phyloP scores from a whole-genome alignment of 1,140 invertebrate genomes.

The Venustaconcha ellipsiformis region DNA sequence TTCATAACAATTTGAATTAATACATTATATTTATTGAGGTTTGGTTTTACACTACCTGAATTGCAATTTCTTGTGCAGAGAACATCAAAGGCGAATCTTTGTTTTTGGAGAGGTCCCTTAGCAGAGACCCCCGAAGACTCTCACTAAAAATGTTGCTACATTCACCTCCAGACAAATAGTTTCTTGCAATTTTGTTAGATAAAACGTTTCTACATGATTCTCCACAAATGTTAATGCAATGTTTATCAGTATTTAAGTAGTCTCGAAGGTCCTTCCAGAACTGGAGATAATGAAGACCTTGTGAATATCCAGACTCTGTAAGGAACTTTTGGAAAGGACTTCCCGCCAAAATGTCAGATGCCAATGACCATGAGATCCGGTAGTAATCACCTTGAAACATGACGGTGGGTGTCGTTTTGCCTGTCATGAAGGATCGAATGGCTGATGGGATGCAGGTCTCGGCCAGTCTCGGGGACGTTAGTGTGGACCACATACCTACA shows the following conservation, averaged over 20 bases:
- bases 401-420: too few species aligned
- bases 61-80: conserved; percentile 38
- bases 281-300: conserved; percentile 25
- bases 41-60: conserved; percentile 13
- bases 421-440: too few species aligned
- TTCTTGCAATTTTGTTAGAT: conserved; percentile 15
- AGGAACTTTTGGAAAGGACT: conserved; percentile 32
- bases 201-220: too few species aligned
- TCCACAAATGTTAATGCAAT: background rate
- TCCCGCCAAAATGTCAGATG: conserved; percentile 36
- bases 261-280: conserved; percentile 44
- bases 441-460: too few species aligned
- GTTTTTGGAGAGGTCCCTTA: conserved; percentile 12
- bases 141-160: conserved; percentile 37
- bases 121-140: conserved; percentile 33
- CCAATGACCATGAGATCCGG: conserved; percentile 32
- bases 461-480: too few species aligned
- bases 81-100: conserved; percentile 30
- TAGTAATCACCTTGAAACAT: background rate
- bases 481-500: too few species aligned
- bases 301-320: background rate
- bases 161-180: conserved; percentile 26
- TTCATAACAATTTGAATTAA: too few species aligned
- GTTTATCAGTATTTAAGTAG: conserved; percentile 42
- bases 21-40: too few species aligned